These are phyloP conservation scores for Pithys albifrons DNA, from an alignment of 2,113 vertebrate genomes.

Conservation along the genomic window DNA sequence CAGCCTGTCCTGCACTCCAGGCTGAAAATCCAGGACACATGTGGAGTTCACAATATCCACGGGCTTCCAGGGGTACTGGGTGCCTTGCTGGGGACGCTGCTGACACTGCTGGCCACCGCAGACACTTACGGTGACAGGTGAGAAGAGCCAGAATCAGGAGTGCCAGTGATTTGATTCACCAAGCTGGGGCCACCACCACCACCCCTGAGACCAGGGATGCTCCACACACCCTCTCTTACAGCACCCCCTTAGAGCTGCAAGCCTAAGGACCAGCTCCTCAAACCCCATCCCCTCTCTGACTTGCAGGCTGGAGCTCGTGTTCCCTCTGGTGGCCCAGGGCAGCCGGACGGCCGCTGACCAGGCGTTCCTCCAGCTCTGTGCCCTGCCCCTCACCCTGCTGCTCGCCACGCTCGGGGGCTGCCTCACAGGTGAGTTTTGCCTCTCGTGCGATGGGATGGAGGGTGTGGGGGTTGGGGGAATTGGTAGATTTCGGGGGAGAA, in stretches of 20 bases:
- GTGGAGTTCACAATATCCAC: constrained; percentile 89
- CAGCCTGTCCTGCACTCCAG: constrained; percentile 84
- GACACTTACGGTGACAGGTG: constrained; percentile 84
- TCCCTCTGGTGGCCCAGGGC: constrained; percentile 66
- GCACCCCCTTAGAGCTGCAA: rapidly evolving
- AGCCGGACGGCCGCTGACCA: constrained; percentile 27
- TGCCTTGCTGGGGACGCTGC: constrained; percentile 81
- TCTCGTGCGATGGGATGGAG: rapidly evolving
- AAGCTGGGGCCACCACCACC: background rate
- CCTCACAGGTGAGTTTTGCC: constrained; percentile 79
- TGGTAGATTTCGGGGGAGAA: rapidly evolving
- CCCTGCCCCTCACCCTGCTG: constrained; percentile 81
- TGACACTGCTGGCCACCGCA: constrained; percentile 71
- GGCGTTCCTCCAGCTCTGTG: constrained; percentile 75
- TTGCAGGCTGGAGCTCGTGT: constrained; percentile 79
- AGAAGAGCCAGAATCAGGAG: background rate
- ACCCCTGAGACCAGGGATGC: background rate
- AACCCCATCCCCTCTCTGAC: rapidly evolving
- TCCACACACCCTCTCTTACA: background rate
- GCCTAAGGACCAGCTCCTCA: too few relatives aligned
- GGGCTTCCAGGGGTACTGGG: constrained; percentile 91
- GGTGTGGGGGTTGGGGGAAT: background rate
- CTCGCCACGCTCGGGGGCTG: constrained; percentile 80
- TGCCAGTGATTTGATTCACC: rapidly evolving
- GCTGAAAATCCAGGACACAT: constrained; percentile 88